Evolutionary conservation across 2,797 vertebrate species (phyloP).

Genomic region (Hydrophis major): DNA sequence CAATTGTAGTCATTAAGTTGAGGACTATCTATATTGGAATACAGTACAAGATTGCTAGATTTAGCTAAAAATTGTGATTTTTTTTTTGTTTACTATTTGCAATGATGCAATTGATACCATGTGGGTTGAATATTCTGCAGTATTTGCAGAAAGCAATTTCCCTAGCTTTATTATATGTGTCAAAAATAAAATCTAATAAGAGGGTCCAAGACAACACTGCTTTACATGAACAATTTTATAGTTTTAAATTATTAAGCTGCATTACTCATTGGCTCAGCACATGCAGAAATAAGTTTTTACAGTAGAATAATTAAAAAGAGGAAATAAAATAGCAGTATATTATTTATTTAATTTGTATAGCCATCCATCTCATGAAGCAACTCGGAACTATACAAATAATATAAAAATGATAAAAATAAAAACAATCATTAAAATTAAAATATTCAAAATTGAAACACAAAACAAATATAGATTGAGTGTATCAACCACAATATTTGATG

Average conservation of each 20-base stretch:
- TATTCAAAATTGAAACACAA: background rate
- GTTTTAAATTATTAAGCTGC: slow-evolving; percentile 28
- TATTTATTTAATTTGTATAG: background rate
- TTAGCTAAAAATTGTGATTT: background rate
- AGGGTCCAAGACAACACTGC: background rate
- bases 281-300: slow-evolving; percentile 36
- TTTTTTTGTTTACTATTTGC: background rate
- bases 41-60: background rate
- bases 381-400: background rate
- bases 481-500: background rate
- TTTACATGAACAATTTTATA: background rate
- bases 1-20: background rate
- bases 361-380: background rate
- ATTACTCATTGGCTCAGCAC: slow-evolving; percentile 32
- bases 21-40: background rate
- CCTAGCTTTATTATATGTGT: background rate
- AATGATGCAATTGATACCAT: background rate
- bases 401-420: background rate
- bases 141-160: background rate
- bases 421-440: background rate
- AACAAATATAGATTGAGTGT: background rate
- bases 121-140: background rate
- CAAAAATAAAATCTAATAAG: background rate
- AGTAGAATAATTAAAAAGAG: background rate
- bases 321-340: background rate